Percentiles rank a stretch among this genome's conserved stretches.
phyloP scores from a whole-genome alignment of 2,888 invertebrate genomes.

The Pherbina coryleti region DNA sequence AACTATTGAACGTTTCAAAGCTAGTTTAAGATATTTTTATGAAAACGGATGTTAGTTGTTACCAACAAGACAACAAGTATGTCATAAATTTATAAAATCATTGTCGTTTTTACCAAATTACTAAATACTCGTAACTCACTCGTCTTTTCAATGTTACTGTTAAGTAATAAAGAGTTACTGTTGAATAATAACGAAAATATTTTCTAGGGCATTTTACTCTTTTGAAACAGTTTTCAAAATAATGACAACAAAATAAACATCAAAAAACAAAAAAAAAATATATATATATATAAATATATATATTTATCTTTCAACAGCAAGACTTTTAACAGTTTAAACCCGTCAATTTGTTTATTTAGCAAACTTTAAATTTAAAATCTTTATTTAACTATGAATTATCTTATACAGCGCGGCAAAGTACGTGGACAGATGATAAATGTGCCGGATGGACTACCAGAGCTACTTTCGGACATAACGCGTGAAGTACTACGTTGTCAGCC shows the following conservation, averaged over 20 bases:
- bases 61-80: too few relatives aligned
- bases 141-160: too few relatives aligned
- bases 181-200: too few relatives aligned
- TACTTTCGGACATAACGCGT: conserved; percentile 80
- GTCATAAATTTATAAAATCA: too few relatives aligned
- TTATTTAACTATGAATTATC: conserved; percentile 58
- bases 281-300: background rate
- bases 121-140: too few relatives aligned
- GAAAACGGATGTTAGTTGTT: too few relatives aligned
- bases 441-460: conserved; percentile 78
- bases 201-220: too few relatives aligned
- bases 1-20: too few relatives aligned
- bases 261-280: background rate
- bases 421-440: conserved; percentile 66
- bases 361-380: background rate
- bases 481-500: conserved; percentile 82
- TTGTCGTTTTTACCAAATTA: too few relatives aligned
- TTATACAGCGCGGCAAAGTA: conserved; percentile 61
- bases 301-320: conserved; percentile 4
- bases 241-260: background rate
- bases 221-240: background rate
- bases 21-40: too few relatives aligned
- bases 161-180: too few relatives aligned
- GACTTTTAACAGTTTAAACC: background rate
- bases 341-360: background rate